Percentiles rank a stretch among this genome's conserved stretches.
Evolutionary conservation across 2,888 invertebrate genomes (phyloP).

Genomic region (Meta bourneti): DNA sequence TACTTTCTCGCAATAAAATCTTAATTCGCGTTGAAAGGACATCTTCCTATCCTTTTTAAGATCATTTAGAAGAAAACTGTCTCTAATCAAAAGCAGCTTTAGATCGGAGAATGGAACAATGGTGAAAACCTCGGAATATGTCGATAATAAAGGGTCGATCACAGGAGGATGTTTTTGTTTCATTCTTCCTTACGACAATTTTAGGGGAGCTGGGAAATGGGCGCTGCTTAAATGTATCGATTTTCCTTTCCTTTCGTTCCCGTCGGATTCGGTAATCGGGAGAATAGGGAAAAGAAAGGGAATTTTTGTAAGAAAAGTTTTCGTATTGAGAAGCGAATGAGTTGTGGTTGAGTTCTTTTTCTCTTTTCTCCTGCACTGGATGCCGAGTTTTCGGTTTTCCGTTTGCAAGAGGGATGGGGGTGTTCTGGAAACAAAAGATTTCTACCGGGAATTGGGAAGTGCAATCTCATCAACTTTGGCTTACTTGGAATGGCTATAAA

Average conservation of each 20-base stretch:
- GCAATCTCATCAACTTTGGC: slow-evolving; percentile 26
- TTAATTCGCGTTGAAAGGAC: slow-evolving; percentile 5
- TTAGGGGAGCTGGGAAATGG: not conserved
- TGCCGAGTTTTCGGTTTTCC: slow-evolving; percentile 4
- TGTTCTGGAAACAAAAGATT: slow-evolving; percentile 23
- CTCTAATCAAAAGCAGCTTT: slow-evolving; percentile 21
- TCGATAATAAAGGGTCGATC: slow-evolving; percentile 41
- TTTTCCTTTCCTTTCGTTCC: not conserved
- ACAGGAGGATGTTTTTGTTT: slow-evolving; percentile 32
- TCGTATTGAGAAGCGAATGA: not conserved
- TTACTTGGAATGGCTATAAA: slow-evolving; percentile 25
- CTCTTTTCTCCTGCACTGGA: too few relatives aligned
- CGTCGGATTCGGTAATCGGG: not conserved
- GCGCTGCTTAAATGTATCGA: not conserved
- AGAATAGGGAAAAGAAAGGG: not conserved
- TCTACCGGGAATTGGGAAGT: slow-evolving; percentile 27
- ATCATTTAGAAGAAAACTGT: slow-evolving; percentile 17
- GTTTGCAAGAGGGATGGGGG: not conserved
- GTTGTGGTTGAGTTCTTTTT: not conserved
- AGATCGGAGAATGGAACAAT: not conserved
- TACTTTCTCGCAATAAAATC: not conserved
- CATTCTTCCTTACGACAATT: slow-evolving; percentile 16
- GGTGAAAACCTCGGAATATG: slow-evolving; percentile 4
- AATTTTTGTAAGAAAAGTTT: not conserved
- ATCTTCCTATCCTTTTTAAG: slow-evolving; percentile 17